Evolutionary conservation across 2,113 vertebrate genomes (phyloP).

Genomic region (Eonycteris spelaea): DNA sequence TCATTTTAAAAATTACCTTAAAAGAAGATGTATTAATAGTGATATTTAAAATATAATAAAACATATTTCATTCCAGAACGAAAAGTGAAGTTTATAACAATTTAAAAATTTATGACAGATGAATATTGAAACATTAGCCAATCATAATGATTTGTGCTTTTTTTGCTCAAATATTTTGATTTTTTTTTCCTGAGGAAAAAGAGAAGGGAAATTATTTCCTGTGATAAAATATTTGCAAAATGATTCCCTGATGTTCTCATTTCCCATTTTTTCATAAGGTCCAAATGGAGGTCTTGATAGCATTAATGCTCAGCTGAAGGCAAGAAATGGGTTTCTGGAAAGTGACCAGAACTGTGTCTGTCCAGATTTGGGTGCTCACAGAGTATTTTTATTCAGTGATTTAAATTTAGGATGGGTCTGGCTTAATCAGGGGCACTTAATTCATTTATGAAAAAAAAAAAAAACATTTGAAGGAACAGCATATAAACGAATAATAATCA

Average conservation of each 20-base stretch:
- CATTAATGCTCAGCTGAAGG: not conserved
- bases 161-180: not conserved
- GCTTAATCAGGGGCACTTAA: not conserved
- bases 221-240: not conserved
- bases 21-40: not conserved
- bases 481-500: slow-evolving; percentile 52
- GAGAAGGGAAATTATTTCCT: not conserved
- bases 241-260: not conserved
- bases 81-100: not conserved
- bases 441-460: not conserved
- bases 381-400: not conserved
- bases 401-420: not conserved
- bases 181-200: slow-evolving; percentile 3
- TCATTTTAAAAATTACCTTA: not conserved
- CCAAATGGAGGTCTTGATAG: not conserved
- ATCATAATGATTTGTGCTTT: not conserved
- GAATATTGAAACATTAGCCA: not conserved
- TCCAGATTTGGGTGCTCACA: not conserved
- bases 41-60: not conserved
- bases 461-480: not conserved
- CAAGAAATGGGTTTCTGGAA: not conserved
- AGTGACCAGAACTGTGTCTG: not conserved
- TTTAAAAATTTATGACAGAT: not conserved
- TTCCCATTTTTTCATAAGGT: not conserved
- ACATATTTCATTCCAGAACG: not conserved